phyloP scores from a whole-genome alignment of 1,140 invertebrate genomes.

The Hydropsyche tenuis region DNA sequence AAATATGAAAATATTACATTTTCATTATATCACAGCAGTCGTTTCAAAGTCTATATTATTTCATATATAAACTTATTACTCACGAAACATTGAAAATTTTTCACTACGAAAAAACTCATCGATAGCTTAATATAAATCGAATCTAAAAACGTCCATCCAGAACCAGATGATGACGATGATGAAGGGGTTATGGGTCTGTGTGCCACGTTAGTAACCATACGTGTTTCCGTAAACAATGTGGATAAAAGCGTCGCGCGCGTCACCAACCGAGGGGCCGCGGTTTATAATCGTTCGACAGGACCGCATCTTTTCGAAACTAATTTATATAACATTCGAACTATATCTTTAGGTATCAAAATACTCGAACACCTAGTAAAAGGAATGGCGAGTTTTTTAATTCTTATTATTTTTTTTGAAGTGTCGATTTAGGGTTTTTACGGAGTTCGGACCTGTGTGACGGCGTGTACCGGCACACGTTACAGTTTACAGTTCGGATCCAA shows the following conservation, averaged over 20 bases:
- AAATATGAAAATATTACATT: not conserved
- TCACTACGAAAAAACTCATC: not conserved
- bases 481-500: conserved; percentile 46
- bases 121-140: not conserved
- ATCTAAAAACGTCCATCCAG: not conserved
- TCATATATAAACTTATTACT: not conserved
- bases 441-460: not conserved
- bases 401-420: no score
- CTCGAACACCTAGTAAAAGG: not conserved
- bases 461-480: conserved; percentile 42
- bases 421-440: not conserved
- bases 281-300: conserved; percentile 20
- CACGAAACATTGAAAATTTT: not conserved
- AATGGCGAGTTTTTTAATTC: no score
- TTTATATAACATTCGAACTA: no score
- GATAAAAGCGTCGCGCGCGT: conserved; percentile 38
- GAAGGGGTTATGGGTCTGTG: not conserved
- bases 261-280: conserved; percentile 32
- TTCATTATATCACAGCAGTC: no score
- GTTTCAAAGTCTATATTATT: not conserved
- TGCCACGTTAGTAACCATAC: conserved; percentile 10
- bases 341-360: not conserved
- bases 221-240: conserved; percentile 36
- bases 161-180: not conserved
- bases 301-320: conserved; percentile 10